Base-by-base conservation (phyloP, 2,888 invertebrate genomes). In the Neoscelio sp. region DNA sequence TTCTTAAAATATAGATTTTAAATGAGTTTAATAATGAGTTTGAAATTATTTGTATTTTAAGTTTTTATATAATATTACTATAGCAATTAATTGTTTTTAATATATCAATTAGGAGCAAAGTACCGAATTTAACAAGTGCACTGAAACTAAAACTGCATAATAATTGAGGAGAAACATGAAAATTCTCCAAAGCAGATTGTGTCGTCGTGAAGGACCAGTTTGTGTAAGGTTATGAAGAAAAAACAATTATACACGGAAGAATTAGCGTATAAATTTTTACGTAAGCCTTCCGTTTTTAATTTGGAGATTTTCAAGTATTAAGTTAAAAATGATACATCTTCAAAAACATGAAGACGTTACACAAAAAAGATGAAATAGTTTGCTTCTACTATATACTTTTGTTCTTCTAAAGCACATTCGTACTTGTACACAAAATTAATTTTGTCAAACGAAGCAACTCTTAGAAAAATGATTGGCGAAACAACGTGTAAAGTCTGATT, bases 391-490 rank as follows among this genome's bases (percentile, higher is more conserved):
- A 10, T 33, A 17, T 38, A 54, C 5, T 54, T 20, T 38, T 54
- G 38, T 23, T 38, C 33, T 18, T 33, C 52, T 12, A 54, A 23
- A 38, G 54, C 20, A 1, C 38, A 54, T 20, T 3, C 4, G 1
- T 54, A 12, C 38, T 23, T 54, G 12, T n/a, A 13, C 12, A 20
- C 10, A 2, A 54, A 54, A 23, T 13, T 54, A 10, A n/a, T n/a
- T n/a, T 35, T 52, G 13, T 18, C 52, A 4, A 3, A 52, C 7
- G 52, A 52, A 46, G 2, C 23, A n/a, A 60, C 33, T 2, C 13
- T 60, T 6, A n/a, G 60, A 3, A 60, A 30, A 28, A 30, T 60
- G 30, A 44, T 60, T n/a, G 12, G 30, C 0, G 20, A 18, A 18
- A 42, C 4, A 2, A 1, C 5, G 7, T 46, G 46, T 15, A 10